Conservation (phyloP, 2,888 invertebrate species). For the Caenorhabditis sp. region DNA sequence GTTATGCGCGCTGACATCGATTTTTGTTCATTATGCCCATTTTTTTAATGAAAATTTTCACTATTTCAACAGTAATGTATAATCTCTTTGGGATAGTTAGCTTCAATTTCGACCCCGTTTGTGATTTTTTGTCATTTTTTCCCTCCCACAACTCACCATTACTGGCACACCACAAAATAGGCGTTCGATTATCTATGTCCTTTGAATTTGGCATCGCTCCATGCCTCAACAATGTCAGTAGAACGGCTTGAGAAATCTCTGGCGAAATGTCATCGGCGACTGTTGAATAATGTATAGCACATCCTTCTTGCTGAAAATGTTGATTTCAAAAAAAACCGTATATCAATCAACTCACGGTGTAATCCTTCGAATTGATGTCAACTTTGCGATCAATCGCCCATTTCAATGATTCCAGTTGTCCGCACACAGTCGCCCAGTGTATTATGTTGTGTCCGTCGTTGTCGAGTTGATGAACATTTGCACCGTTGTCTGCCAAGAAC, state of each 20-base stretch:
- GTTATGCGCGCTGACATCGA: too few species aligned
- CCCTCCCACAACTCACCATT: conserved; percentile 79
- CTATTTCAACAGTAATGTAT: too few species aligned
- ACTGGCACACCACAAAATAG: conserved; percentile 95
- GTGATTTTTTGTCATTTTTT: neutral
- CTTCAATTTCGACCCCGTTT: conserved; percentile 72
- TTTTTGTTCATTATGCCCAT: too few species aligned
- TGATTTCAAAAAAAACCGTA: neutral
- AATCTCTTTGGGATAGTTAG: too few species aligned
- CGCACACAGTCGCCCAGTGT: conserved; percentile 89
- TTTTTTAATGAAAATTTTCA: too few species aligned
- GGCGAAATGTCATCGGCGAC: conserved; percentile 76
- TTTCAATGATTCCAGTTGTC: conserved; percentile 57
- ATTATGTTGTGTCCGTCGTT: conserved; percentile 92
- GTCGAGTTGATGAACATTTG: conserved; percentile 88
- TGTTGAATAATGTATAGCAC: conserved; percentile 95
- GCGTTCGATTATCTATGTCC: conserved; percentile 91
- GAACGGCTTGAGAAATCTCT: conserved; percentile 50
- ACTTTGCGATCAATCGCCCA: conserved; percentile 52
- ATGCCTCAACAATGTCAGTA: conserved; percentile 56
- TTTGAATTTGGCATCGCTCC: conserved; percentile 84
- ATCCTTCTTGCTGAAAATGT: conserved; percentile 81
- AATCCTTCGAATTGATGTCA: conserved; percentile 44
- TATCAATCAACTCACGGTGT: conserved; percentile 23
- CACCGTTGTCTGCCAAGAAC: conserved; percentile 84